Base-by-base conservation (phyloP, 2,888 invertebrate species). In the Allophyes oxyacanthae region DNA sequence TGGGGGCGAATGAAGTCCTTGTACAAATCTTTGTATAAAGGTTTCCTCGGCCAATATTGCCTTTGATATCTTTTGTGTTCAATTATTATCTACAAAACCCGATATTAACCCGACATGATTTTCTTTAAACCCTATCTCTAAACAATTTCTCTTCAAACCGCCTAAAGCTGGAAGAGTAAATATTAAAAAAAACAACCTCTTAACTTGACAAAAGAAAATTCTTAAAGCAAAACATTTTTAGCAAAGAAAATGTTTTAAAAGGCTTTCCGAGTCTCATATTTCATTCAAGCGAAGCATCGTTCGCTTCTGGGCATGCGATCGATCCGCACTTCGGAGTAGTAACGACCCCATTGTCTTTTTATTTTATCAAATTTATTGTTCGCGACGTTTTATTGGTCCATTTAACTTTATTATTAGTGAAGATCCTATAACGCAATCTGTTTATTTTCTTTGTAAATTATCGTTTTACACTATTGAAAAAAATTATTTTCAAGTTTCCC, bases 221-320 rank as follows among this genome's bases (percentile, higher is more conserved):
- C 9, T 60, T 48, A 6, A 49, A 58, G 37, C 20, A 53, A 58
- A 64, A 49, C 50, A 54, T 44, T 60, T 49, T 45, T 2, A 38
- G 45, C 6, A 49, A 59, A 65, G 64, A 63, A 68, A 72, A 64
- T 65, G 55, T 72, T 72, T 64, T 72, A 74, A 75, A 74, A 75
- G 63, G 55, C 44, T 75, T 74, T 64, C 46, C 42, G 26, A 62
- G 60, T 69, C 61, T 75, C 59, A 75, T 75, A 71, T 75, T 75
- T 75, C 75, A 75, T 75, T 75, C 59, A 71, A 15, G 14, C 49
- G 46, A 20, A 45, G 55, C 38, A 46, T 40, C 45, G 42, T 54
- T 59, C 32, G 9, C 9, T 60, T 6, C 14, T 13, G 30, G 40
- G 46, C 58, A 64, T 38, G 30, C 51, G 36, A 70, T 64, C 70